phyloP scores from a whole-genome alignment of 2,888 invertebrate genomes.

The Netelia fuscicornis region DNA sequence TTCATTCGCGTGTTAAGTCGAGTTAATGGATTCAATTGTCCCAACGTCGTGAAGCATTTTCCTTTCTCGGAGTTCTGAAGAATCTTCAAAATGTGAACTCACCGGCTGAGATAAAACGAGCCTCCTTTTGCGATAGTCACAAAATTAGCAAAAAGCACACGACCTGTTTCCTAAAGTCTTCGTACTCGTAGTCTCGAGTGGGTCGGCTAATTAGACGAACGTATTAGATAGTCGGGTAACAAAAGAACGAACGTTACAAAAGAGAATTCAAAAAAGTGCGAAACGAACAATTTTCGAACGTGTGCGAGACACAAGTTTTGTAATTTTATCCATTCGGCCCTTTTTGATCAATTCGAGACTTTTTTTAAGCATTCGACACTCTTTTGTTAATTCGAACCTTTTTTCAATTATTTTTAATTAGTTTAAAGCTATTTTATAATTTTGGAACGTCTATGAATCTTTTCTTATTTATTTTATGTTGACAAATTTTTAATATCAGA shows the following conservation, averaged over 20 bases:
- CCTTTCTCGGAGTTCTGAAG: neutral
- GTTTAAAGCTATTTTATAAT: neutral
- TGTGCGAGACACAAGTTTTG: too few species aligned
- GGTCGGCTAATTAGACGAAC: slow-evolving; percentile 44
- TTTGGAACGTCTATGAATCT: neutral
- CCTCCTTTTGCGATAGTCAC: neutral
- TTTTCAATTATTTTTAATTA: too few species aligned
- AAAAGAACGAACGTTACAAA: slow-evolving; percentile 7
- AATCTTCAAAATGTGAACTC: neutral
- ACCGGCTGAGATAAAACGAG: neutral
- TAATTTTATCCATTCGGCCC: too few species aligned
- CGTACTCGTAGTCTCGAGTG: slow-evolving; percentile 27
- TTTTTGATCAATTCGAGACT: too few species aligned
- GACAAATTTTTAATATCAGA: too few species aligned
- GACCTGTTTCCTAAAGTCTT: neutral
- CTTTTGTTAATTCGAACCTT: too few species aligned
- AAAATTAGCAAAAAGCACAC: slow-evolving; percentile 27
- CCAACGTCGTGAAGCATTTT: neutral
- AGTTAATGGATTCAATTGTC: neutral
- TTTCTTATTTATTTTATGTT: neutral
- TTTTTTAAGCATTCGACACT: too few species aligned
- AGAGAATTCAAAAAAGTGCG: too few species aligned
- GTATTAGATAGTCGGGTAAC: slow-evolving; percentile 25
- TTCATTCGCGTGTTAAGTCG: neutral
- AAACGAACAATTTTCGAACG: too few species aligned